Conservation (phyloP, 2,113 vertebrate genomes). For the Condylura cristata region DNA sequence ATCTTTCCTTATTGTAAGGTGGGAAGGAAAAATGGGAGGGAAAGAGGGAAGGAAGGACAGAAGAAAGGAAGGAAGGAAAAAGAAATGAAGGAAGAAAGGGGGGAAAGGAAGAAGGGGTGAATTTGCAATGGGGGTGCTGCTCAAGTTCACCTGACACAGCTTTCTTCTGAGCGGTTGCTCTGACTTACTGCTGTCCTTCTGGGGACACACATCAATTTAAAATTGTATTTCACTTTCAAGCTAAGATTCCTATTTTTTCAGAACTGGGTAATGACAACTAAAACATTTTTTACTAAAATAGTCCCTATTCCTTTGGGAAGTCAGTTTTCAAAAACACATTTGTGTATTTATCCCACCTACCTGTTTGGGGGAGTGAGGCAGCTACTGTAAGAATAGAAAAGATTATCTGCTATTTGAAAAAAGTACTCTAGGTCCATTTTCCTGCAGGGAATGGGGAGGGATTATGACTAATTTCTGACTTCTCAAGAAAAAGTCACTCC, state of each 20-base stretch:
- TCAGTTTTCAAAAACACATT: conserved; percentile 49
- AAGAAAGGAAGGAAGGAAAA: rapidly evolving
- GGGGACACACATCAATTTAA: neutral
- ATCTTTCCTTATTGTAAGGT: neutral
- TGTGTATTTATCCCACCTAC: conserved; percentile 31
- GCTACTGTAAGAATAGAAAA: neutral
- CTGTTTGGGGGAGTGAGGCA: neutral
- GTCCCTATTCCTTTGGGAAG: conserved; percentile 54
- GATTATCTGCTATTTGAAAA: conserved; percentile 33
- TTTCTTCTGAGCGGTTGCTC: neutral
- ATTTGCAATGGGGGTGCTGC: neutral
- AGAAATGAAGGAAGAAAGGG: no score
- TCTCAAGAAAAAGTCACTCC: conserved; percentile 3
- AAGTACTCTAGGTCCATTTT: conserved; percentile 13
- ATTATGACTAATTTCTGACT: conserved; percentile 56
- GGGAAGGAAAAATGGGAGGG: no score
- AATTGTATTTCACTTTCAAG: neutral
- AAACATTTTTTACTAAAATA: conserved; percentile 31
- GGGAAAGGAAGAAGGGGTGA: rapidly evolving
- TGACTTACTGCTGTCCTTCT: neutral
- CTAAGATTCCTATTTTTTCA: neutral
- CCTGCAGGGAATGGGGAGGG: neutral
- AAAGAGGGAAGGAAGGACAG: no score
- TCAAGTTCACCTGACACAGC: neutral
- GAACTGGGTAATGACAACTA: conserved; percentile 27